Evolutionary conservation across 2,113 vertebrate genomes (phyloP).

Genomic region (Caranx ignobilis): DNA sequence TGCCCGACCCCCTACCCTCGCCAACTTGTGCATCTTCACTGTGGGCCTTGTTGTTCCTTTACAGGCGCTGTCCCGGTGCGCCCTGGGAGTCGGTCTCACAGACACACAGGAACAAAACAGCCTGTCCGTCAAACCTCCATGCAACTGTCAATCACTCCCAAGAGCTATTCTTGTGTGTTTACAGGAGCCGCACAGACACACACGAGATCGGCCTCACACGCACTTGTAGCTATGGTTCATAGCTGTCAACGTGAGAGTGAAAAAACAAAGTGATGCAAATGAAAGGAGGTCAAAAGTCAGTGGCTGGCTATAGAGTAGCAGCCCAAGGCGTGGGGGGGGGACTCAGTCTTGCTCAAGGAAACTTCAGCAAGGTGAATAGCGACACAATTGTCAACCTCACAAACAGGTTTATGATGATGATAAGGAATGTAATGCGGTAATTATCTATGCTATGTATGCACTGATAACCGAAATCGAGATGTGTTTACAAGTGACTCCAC

Average conservation of each 20-base stretch:
- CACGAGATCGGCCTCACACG: conserved; percentile 18
- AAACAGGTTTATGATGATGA: not conserved
- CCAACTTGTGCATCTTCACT: conserved; percentile 58
- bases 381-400: not conserved
- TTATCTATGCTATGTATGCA: no score
- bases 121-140: conserved; percentile 78
- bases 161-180: conserved; percentile 23
- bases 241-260: conserved; percentile 23
- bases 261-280: conserved; percentile 21
- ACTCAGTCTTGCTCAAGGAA: conserved; percentile 6
- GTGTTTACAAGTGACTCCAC: no score
- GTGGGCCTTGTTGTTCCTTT: conserved; percentile 63
- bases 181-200: conserved; percentile 18
- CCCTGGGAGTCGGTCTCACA: conserved; percentile 63
- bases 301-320: not conserved
- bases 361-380: conserved; percentile 4
- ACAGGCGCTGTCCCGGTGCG: conserved; percentile 66
- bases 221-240: conserved; percentile 5
- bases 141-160: conserved; percentile 78
- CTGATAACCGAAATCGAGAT: not conserved
- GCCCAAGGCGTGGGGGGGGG: not conserved
- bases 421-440: not conserved
- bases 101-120: conserved; percentile 65
- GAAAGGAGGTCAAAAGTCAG: conserved; percentile 42
- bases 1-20: conserved; percentile 55